phyloP scores from a whole-genome alignment of 2,113 vertebrate genomes.

The Cyphomyrus plagiostoma region DNA sequence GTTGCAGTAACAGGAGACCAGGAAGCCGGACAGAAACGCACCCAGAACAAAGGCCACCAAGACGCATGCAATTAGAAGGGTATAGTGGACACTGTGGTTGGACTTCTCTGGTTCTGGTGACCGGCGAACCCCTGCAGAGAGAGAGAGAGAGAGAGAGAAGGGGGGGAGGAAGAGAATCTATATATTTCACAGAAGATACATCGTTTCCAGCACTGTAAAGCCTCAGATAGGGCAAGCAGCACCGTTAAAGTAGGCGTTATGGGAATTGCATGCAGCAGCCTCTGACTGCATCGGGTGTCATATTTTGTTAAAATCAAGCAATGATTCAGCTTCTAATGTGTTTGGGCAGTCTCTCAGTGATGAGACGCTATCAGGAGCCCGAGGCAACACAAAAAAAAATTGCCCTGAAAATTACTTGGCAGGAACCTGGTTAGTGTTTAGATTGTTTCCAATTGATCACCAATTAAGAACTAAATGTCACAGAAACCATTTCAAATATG shows the following conservation, averaged over 20 bases:
- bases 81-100: slow-evolving; percentile 71
- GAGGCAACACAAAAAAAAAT: neutral
- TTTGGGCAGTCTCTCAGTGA: slow-evolving; percentile 43
- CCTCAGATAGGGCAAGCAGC: slow-evolving; percentile 20
- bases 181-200: neutral
- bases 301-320: slow-evolving; percentile 40
- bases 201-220: neutral
- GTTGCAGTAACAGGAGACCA: slow-evolving; percentile 84
- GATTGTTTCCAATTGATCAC: neutral
- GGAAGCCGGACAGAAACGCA: slow-evolving; percentile 75
- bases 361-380: slow-evolving; percentile 37
- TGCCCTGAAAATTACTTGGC: neutral
- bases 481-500: neutral
- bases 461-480: neutral
- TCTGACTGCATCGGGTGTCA: slow-evolving; percentile 31
- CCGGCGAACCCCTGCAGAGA: slow-evolving; percentile 63
- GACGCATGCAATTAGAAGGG: slow-evolving; percentile 72
- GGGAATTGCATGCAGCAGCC: slow-evolving; percentile 27
- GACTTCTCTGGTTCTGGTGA: slow-evolving; percentile 60
- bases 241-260: slow-evolving; percentile 45
- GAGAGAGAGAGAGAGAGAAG: neutral
- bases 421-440: neutral
- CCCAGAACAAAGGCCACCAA: slow-evolving; percentile 78
- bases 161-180: neutral
- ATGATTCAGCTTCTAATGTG: slow-evolving; percentile 39